Evolutionary conservation across 2,113 vertebrate genomes (phyloP), one percentile per base, ranked within the genome.

Genomic region (Suricata suricatta): DNA sequence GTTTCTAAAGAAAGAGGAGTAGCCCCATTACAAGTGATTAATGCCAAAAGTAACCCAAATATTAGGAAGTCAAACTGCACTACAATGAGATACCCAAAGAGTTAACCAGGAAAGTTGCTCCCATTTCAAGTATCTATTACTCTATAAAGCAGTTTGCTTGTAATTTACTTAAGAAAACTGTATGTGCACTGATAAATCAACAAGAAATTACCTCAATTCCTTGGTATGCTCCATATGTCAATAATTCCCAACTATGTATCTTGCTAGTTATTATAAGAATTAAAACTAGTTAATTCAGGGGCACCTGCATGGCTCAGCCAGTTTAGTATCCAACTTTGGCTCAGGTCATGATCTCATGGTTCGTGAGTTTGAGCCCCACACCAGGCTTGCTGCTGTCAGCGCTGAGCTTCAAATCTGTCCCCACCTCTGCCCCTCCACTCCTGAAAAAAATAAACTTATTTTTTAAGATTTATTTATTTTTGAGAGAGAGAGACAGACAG

Each of bases 221-320:
- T 87, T 47, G 25, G 54, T 86, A 91, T 2, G 82, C 7, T 54
- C 11, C 35, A 85, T 15, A 63, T 68, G 25, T 54, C 85, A 85
- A 13, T 85, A 95, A 95, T 83, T 95, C 50, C 64, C 76, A 91
- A 57, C 86, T 19, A 71, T 71, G 72, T 89, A 93, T 79, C 71
- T 85, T 71, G 11, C 12, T 44, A 5, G 9, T 81, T 68, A 76
- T 50, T 86, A 21, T 88, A 19, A 93, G n/a, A 54, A 85, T 60
- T 64, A 35, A 80, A 77, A 47, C 66, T 66, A 90, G 44, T 86
- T 87, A 79, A 90, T 90, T 71, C 19, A 69, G 54, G 54, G 54
- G 54, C 54, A 0, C 54, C 54, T 54, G 54, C 54, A 2, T 54
- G 54, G 16, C 54, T 54, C 54, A 54, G 54, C 54, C 16, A 1